Conservation (phyloP, 2,797 vertebrate species). For the Micromesistius poutassou region DNA sequence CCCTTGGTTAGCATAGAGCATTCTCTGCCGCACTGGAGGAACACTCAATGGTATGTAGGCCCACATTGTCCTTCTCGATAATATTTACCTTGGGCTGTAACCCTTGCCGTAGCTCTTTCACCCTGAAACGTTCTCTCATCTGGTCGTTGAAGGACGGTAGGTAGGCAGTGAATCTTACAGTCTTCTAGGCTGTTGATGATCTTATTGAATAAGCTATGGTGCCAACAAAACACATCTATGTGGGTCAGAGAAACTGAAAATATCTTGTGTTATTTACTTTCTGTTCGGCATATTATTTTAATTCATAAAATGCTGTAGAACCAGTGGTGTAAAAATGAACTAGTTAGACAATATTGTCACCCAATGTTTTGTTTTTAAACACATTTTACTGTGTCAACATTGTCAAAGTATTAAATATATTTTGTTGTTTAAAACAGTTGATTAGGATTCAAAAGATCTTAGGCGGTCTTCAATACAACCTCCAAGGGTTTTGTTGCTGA, state of each 20-base stretch:
- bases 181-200: not conserved
- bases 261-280: not conserved
- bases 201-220: not conserved
- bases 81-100: constrained; percentile 17
- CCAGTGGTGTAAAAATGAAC: not conserved
- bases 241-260: not conserved
- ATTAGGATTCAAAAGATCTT: not conserved
- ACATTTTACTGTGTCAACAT: not conserved
- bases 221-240: not conserved
- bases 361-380: constrained; percentile 9
- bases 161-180: not conserved
- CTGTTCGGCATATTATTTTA: no score
- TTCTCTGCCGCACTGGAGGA: constrained; percentile 47
- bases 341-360: not conserved
- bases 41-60: constrained; percentile 52
- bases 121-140: not conserved
- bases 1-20: constrained; percentile 53
- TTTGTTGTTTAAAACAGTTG: not conserved
- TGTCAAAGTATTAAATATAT: not conserved
- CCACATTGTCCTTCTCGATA: constrained; percentile 16
- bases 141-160: not conserved
- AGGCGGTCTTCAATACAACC: not conserved
- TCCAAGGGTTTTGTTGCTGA: constrained; percentile 1
- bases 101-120: constrained; percentile 11
- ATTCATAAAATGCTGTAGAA: no score